These are phyloP conservation scores for Acrocera orbiculus DNA, from an alignment of 2,888 invertebrate genomes.

Conservation along the genomic window DNA sequence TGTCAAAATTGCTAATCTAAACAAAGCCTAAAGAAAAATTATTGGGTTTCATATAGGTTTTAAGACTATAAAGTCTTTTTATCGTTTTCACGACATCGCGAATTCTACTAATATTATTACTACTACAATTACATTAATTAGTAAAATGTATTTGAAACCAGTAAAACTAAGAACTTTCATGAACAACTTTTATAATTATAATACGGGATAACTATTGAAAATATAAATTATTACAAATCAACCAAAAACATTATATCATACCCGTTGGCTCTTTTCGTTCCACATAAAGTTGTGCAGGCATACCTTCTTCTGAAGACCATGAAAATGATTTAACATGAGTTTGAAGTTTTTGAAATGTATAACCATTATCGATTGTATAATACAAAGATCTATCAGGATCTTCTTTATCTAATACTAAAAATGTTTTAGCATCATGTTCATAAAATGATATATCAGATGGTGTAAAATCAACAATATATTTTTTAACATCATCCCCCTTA, in stretches of 20 bases:
- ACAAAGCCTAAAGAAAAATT: too few relatives aligned
- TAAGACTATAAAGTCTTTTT: too few relatives aligned
- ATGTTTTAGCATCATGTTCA: constrained; percentile 47
- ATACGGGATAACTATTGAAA: too few relatives aligned
- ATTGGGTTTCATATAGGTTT: too few relatives aligned
- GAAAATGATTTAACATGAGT: constrained; percentile 60
- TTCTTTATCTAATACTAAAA: constrained; percentile 58
- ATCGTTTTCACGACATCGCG: too few relatives aligned
- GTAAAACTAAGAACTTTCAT: background rate
- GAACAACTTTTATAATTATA: too few relatives aligned
- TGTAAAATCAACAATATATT: constrained; percentile 47
- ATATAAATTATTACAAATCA: background rate
- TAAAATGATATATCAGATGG: constrained; percentile 65
- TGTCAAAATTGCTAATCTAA: too few relatives aligned
- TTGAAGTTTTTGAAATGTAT: constrained; percentile 49
- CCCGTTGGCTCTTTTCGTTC: constrained; percentile 49
- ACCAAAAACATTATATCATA: constrained; percentile 13
- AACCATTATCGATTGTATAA: constrained; percentile 57
- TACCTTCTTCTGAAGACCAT: constrained; percentile 44
- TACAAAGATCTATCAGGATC: constrained; percentile 49
- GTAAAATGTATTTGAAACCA: background rate
- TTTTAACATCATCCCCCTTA: constrained; percentile 48
- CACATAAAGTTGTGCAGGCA: constrained; percentile 42
- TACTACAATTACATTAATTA: background rate
- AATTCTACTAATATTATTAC: too few relatives aligned